Percentiles rank a stretch among this genome's conserved stretches.
Evolutionary conservation across 2,888 invertebrate species (phyloP).

Genomic region (Yponomeuta evonymella): DNA sequence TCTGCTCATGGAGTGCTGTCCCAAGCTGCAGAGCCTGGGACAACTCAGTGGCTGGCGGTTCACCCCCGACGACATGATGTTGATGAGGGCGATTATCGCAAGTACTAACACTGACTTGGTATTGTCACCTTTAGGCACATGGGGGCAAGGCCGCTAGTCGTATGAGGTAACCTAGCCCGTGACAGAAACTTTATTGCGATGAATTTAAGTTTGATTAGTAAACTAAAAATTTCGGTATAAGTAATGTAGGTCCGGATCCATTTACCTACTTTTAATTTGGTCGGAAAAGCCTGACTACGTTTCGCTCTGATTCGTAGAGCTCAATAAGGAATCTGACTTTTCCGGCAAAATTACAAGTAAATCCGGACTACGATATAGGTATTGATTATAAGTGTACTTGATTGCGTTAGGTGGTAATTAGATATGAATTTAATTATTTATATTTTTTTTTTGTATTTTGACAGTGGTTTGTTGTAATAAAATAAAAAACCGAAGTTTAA

Average conservation of each 20-base stretch:
- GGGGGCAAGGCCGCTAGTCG: constrained; percentile 47
- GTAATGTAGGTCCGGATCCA: no score
- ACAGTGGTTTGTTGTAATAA: background rate
- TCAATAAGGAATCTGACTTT: no score
- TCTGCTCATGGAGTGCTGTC: constrained; percentile 80
- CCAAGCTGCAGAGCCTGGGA: constrained; percentile 79
- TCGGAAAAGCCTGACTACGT: no score
- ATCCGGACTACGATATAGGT: background rate
- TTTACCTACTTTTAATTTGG: no score
- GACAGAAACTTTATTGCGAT: no score
- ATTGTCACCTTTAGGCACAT: constrained; percentile 77
- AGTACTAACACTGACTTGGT: constrained; percentile 81
- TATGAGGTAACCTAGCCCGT: no score
- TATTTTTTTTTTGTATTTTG: background rate
- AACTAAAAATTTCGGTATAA: no score
- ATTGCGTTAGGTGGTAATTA: background rate
- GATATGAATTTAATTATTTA: background rate
- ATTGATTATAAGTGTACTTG: background rate
- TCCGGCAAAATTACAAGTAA: no score
- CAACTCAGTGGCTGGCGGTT: constrained; percentile 82
- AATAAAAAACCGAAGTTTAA: constrained; percentile 5
- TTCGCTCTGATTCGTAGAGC: no score
- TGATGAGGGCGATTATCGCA: constrained; percentile 78
- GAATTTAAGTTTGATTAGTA: no score
- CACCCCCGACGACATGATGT: constrained; percentile 80